Conservation (phyloP, 2,888 invertebrate species). For the Pelosia muscerda region DNA sequence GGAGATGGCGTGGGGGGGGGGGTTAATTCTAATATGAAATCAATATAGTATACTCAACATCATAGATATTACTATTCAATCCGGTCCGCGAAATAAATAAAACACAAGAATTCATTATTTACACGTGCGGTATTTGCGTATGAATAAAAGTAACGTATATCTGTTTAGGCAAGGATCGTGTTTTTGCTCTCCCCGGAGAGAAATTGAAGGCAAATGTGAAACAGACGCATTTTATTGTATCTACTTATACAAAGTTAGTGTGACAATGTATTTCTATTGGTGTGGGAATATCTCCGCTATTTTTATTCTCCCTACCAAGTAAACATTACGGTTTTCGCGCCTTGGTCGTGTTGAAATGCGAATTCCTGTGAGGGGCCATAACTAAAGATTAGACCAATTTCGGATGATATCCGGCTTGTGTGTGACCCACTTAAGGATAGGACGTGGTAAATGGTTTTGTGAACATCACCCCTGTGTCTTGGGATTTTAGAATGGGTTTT, state of each 20-base stretch:
- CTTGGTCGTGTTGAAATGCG: slow-evolving; percentile 56
- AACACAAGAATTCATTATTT: slow-evolving; percentile 36
- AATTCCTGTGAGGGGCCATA: slow-evolving; percentile 65
- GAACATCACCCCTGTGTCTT: slow-evolving; percentile 63
- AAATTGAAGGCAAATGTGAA: slow-evolving; percentile 57
- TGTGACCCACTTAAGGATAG: slow-evolving; percentile 67
- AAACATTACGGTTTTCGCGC: slow-evolving; percentile 45
- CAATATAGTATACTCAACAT: too few species aligned
- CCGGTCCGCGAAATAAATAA: slow-evolving; percentile 14
- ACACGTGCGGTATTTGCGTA: slow-evolving; percentile 35
- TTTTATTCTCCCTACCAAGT: slow-evolving; percentile 41
- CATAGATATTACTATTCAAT: slow-evolving; percentile 4
- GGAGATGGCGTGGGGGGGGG: too few species aligned
- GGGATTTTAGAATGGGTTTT: slow-evolving; percentile 50
- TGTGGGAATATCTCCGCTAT: slow-evolving; percentile 42
- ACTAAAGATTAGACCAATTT: slow-evolving; percentile 77
- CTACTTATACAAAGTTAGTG: slow-evolving; percentile 58
- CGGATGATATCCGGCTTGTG: slow-evolving; percentile 66
- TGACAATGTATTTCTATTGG: slow-evolving; percentile 48
- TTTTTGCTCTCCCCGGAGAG: slow-evolving; percentile 48
- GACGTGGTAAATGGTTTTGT: slow-evolving; percentile 71
- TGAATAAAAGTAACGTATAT: slow-evolving; percentile 42
- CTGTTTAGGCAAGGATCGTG: slow-evolving; percentile 32
- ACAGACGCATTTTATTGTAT: slow-evolving; percentile 59
- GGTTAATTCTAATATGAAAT: too few species aligned